phyloP scores from a whole-genome alignment of 2,888 invertebrate genomes.

The Eristalis intricaria region DNA sequence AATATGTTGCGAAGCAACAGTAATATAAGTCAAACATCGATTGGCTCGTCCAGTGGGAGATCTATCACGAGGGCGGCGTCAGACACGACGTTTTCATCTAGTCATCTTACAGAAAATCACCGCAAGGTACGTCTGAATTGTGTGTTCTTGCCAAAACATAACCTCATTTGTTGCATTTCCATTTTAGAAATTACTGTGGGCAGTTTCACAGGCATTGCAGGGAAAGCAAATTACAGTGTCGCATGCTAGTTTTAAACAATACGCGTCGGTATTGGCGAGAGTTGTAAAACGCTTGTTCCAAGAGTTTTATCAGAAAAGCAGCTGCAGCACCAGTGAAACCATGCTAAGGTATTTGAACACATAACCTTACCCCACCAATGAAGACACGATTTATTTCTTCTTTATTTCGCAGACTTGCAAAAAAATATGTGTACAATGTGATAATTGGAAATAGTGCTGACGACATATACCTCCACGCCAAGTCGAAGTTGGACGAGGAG shows the following conservation, averaged over 20 bases:
- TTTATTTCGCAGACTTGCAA: conserved; percentile 83
- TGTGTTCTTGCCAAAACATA: neutral
- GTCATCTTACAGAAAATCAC: conserved; percentile 78
- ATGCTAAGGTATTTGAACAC: conserved; percentile 84
- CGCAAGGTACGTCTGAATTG: conserved; percentile 75
- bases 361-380: neutral
- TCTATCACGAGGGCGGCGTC: conserved; percentile 70
- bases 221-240: conserved; percentile 85
- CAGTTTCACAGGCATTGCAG: conserved; percentile 89
- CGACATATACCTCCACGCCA: conserved; percentile 82
- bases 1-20: conserved; percentile 73
- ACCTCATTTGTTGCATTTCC: neutral
- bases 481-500: conserved; percentile 76
- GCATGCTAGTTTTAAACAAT: conserved; percentile 87
- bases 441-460: conserved; percentile 86
- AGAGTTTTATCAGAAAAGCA: conserved; percentile 83
- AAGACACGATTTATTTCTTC: conserved; percentile 3
- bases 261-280: conserved; percentile 86
- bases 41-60: conserved; percentile 30
- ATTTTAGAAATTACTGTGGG: conserved; percentile 88
- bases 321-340: conserved; percentile 89
- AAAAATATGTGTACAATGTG: conserved; percentile 85
- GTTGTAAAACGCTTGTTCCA: conserved; percentile 86
- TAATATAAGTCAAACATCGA: conserved; percentile 24
- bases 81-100: conserved; percentile 66